Evolutionary conservation across 2,113 vertebrate species (phyloP).

Genomic region (Fulica atra): DNA sequence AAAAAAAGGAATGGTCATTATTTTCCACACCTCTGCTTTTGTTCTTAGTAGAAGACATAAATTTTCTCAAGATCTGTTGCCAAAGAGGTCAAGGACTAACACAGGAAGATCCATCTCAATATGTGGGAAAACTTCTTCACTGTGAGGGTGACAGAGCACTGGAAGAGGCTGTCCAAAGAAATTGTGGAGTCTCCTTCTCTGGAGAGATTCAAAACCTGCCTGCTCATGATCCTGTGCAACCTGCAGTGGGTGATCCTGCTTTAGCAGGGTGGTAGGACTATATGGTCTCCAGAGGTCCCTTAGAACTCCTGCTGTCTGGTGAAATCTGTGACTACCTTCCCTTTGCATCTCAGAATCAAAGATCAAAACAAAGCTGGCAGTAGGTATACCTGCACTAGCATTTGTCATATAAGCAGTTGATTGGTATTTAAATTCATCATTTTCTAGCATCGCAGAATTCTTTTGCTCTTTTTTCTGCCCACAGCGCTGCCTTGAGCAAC

Average conservation of each 20-base stretch:
- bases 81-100: background rate
- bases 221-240: no score
- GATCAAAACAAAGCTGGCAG: background rate
- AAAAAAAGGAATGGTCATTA: background rate
- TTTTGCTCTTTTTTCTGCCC: background rate
- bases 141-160: no score
- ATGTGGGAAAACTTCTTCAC: no score
- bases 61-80: background rate
- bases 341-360: background rate
- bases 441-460: background rate
- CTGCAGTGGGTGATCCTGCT: no score
- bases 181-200: no score
- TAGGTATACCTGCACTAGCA: background rate
- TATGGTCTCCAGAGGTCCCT: no score
- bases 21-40: background rate
- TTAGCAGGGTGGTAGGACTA: no score
- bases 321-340: background rate
- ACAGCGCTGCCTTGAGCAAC: background rate
- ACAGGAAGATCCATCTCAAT: no score
- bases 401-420: background rate
- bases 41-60: background rate
- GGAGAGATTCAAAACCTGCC: no score
- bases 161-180: no score
- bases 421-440: conserved; percentile 2
- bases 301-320: no score